phyloP scores from a whole-genome alignment of 2,888 invertebrate genomes.

The Apamea monoglypha region DNA sequence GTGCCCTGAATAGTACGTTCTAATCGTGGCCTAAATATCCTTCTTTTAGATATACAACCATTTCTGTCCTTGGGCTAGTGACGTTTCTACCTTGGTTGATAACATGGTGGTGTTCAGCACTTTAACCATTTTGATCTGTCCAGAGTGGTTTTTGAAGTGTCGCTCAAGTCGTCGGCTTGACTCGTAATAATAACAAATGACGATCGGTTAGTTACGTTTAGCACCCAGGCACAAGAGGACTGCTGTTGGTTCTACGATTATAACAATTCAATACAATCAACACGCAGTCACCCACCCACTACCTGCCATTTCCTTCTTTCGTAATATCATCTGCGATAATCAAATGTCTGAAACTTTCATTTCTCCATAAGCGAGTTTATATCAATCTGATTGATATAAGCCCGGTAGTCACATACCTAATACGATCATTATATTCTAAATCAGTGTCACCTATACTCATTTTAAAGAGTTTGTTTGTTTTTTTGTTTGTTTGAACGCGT shows the following conservation, averaged over 20 bases:
- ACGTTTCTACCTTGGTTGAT: too few species aligned
- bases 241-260: neutral
- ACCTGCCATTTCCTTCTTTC: neutral
- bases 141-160: neutral
- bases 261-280: constrained; percentile 6
- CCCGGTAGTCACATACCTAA: constrained; percentile 9
- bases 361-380: neutral
- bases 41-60: neutral
- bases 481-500: neutral
- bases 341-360: constrained; percentile 15
- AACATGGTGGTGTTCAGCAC: neutral
- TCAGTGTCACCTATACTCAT: neutral
- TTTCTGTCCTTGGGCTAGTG: neutral
- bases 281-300: neutral
- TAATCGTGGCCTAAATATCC: too few species aligned
- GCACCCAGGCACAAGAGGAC: too few species aligned
- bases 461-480: neutral
- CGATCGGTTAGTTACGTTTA: neutral
- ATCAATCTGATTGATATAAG: neutral
- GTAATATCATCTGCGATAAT: constrained; percentile 2
- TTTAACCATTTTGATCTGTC: neutral
- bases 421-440: neutral
- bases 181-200: constrained; percentile 3
- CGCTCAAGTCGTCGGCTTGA: neutral
- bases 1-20: too few species aligned